Conservation (phyloP, 92 coral and sea anemone species). For the Virgularia gustaviana region DNA sequence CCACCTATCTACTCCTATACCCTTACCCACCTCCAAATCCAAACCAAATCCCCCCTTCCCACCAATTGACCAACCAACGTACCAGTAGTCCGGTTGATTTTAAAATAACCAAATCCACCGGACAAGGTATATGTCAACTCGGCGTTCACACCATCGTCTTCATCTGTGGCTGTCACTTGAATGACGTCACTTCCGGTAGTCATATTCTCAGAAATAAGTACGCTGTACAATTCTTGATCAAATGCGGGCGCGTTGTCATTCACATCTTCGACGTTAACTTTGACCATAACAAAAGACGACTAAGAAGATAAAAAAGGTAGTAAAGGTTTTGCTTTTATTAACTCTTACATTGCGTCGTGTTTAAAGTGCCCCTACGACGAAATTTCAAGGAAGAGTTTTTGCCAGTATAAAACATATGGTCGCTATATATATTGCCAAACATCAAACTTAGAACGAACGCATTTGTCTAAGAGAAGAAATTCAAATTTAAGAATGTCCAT, state of each 20-base stretch:
- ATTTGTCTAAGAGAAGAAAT: too few species aligned
- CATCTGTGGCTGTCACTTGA: constrained; percentile 79
- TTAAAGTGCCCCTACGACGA: too few species aligned
- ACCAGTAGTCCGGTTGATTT: constrained; percentile 80
- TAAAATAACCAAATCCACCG: constrained; percentile 73
- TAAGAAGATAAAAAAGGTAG: not conserved
- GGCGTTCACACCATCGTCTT: constrained; percentile 80
- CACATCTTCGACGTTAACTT: constrained; percentile 70
- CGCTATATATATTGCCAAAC: too few species aligned
- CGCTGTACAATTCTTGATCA: constrained; percentile 62
- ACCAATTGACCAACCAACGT: not conserved
- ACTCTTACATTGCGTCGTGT: not conserved
- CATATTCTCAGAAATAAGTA: constrained; percentile 70
- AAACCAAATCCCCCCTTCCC: not conserved
- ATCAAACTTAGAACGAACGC: too few species aligned
- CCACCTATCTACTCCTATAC: not conserved
- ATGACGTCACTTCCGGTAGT: constrained; percentile 63
- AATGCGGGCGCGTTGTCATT: constrained; percentile 89
- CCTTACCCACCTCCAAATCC: not conserved
- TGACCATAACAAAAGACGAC: constrained; percentile 59
- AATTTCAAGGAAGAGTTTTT: too few species aligned
- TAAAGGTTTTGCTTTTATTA: not conserved
- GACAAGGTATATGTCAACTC: constrained; percentile 69
- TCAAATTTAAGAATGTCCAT: too few species aligned
- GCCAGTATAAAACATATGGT: too few species aligned